Percentiles rank a stretch among this genome's conserved stretches.
Evolutionary conservation across 2,888 invertebrate species (phyloP).

Genomic region (Tuberolachnus salignus): DNA sequence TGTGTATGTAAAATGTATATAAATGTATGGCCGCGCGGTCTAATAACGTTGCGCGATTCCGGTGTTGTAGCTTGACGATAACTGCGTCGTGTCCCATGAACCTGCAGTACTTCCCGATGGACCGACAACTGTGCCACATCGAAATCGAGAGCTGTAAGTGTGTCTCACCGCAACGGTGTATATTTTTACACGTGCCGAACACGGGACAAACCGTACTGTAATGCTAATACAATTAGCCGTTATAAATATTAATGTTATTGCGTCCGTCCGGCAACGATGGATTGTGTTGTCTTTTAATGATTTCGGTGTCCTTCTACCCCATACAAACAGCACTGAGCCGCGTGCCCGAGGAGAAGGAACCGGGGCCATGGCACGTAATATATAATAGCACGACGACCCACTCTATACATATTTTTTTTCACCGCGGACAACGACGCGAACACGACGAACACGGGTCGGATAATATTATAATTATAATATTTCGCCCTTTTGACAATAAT

Average conservation of each 20-base stretch:
- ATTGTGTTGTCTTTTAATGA: constrained; percentile 16
- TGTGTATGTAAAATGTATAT: no score
- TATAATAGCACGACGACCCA: background rate
- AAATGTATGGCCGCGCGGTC: background rate
- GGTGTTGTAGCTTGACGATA: constrained; percentile 77
- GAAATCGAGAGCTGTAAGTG: constrained; percentile 99
- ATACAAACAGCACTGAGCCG: constrained; percentile 33
- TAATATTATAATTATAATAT: background rate
- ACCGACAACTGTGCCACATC: constrained; percentile 90
- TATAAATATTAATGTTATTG: no score
- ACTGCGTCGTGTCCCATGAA: constrained; percentile 97
- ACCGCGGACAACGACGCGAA: background rate
- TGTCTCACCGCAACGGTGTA: background rate
- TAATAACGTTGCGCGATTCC: background rate
- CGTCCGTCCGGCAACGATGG: no score
- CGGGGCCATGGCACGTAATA: constrained; percentile 11
- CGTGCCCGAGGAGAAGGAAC: constrained; percentile 53
- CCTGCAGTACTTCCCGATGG: constrained; percentile 95
- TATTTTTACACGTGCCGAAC: background rate
- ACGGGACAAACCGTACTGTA: no score
- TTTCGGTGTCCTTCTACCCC: constrained; percentile 50
- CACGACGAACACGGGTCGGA: no score
- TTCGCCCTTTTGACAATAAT: background rate
- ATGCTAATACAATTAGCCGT: no score
- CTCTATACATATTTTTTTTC: no score